Base-by-base conservation (phyloP, 2,113 vertebrate species). In the Delphinus delphis region DNA sequence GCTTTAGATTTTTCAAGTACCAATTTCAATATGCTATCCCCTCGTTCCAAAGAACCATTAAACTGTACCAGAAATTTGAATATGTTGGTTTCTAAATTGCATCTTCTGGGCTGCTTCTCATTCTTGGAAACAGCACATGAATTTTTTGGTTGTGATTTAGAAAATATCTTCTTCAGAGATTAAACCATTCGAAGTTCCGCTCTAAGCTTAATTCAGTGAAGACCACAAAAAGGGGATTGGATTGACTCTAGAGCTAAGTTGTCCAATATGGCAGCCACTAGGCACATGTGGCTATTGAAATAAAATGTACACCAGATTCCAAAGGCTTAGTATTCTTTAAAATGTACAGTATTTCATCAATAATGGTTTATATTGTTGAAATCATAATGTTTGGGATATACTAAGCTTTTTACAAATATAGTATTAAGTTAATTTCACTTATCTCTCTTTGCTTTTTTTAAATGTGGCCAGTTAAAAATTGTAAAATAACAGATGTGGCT, bases 41-140 rank as follows among this genome's bases (percentile, higher is more conserved):
- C 21, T 93, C 28, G 21, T 77, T 84, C 31, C 77, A 26, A n/a
- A 6, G 81, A 96, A 44, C 25, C 25, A 18, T 55, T 26, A 60
- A 79, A 89, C 58, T 47, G 5, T 60, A 82, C 53, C 10, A 33
- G 28, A 74, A 92, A 95, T 82, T 76, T 77, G n/a, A 68, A 50
- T 36, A 44, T 21, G 31, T 58, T 53, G 15, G 62, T 85, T 88
- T 94, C 71, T 21, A 50, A 68, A 81, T 2, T 38, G 25, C 41
- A 63, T 85, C 55, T 91, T 93, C 67, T 82, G 90, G 71, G 26
- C 14, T 62, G 38, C 85, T 96, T 86, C n/a, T 94, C 62, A 60
- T 65, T 90, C 41, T 18, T 38, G 31, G 70, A 71, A 90, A 83
- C 1, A 92, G 44, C 12, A 55, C n/a, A 58, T 36, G 14, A 60